These are phyloP conservation scores for Chelonus insularis DNA, from an alignment of 1,140 invertebrate genomes.

Conservation along the genomic window DNA sequence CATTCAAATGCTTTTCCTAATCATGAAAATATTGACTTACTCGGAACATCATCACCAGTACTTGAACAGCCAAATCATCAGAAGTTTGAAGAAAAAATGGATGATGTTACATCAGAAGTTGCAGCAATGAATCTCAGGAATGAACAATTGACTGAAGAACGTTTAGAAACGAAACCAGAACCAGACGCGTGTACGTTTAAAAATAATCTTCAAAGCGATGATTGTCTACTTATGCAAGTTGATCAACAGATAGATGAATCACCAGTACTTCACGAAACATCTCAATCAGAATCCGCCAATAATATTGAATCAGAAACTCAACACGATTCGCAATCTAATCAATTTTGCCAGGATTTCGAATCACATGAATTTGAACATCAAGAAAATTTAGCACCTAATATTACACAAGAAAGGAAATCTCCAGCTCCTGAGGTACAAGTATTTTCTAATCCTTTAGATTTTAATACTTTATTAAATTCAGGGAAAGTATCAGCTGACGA, in stretches of 20 bases:
- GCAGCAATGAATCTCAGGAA: slow-evolving; percentile 21
- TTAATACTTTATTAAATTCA: slow-evolving; percentile 10
- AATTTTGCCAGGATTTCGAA: too few relatives aligned
- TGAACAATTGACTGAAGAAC: not conserved
- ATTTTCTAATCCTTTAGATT: slow-evolving; percentile 29
- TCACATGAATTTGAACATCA: too few relatives aligned
- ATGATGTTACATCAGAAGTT: slow-evolving; percentile 16
- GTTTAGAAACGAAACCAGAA: not conserved
- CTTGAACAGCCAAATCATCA: not conserved
- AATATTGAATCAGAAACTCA: too few relatives aligned
- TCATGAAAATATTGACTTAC: not conserved
- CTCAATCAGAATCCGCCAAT: too few relatives aligned
- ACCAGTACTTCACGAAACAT: not conserved
- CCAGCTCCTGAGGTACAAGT: slow-evolving; percentile 2
- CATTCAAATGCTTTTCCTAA: slow-evolving; percentile 14
- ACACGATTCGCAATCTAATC: too few relatives aligned
- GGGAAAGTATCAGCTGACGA: not conserved
- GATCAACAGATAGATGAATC: not conserved
- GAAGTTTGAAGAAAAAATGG: slow-evolving; percentile 4
- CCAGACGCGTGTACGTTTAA: not conserved
- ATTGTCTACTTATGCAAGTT: not conserved
- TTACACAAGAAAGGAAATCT: not conserved
- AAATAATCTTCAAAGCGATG: not conserved
- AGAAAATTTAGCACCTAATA: too few relatives aligned
- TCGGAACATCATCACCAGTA: not conserved